Percentiles rank a stretch among this genome's conserved stretches.
Conservation (phyloP, 2,113 vertebrate species). For the Rallus limicola region DNA sequence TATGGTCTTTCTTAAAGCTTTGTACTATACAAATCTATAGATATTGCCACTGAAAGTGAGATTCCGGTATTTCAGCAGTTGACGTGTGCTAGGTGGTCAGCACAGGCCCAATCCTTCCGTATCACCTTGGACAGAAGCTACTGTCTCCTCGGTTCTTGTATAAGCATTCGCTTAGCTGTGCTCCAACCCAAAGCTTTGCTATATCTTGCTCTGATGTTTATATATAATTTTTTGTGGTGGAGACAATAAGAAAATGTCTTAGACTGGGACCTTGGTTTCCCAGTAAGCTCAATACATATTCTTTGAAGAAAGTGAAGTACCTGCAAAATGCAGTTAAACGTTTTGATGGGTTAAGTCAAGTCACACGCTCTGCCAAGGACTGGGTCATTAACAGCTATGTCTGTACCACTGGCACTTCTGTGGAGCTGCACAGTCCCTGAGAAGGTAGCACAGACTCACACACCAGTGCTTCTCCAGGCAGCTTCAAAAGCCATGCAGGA, state of each 20-base stretch:
- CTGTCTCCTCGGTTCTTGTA: not conserved
- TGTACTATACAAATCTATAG: not conserved
- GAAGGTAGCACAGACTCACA: rapidly evolving
- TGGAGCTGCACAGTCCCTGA: not conserved
- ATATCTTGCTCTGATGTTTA: not conserved
- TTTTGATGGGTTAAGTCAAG: not conserved
- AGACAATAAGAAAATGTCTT: not conserved
- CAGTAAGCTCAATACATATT: not conserved
- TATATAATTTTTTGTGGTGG: not conserved
- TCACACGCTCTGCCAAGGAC: rapidly evolving
- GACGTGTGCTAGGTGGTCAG: not conserved
- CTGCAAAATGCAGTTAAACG: not conserved
- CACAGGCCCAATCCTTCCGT: not conserved
- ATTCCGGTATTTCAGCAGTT: not conserved
- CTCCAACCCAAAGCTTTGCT: not conserved
- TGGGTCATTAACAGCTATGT: not conserved
- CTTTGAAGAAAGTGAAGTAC: not conserved
- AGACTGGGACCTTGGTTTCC: not conserved
- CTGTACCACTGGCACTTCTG: not conserved
- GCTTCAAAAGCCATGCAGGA: not conserved
- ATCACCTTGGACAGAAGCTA: not conserved
- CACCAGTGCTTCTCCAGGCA: not conserved
- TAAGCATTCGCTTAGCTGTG: not conserved
- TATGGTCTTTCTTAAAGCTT: not conserved
- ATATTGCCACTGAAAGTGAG: not conserved